Percentiles rank a stretch among this genome's conserved stretches.
Evolutionary conservation across 2,888 invertebrate species (phyloP).

Genomic region (Abrostola tripartita): DNA sequence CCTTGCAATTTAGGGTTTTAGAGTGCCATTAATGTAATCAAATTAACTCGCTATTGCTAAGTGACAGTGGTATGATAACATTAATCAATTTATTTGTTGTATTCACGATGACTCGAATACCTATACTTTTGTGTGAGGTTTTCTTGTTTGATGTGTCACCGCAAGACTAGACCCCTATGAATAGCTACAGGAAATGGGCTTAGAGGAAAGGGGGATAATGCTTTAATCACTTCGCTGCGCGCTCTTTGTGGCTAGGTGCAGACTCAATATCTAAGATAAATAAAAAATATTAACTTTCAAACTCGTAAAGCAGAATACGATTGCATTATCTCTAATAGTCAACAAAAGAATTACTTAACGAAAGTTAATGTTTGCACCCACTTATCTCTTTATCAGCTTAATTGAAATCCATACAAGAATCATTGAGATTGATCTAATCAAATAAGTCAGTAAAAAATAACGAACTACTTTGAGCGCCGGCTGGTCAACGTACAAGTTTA

Average conservation of each 20-base stretch:
- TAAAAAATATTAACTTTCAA: slow-evolving; percentile 1
- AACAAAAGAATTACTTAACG: slow-evolving; percentile 61
- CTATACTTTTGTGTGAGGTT: too few species aligned
- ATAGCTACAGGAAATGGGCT: too few species aligned
- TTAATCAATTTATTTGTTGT: slow-evolving; percentile 2
- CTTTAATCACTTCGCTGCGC: slow-evolving; percentile 1
- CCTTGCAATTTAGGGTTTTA: slow-evolving; percentile 55
- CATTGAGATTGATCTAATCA: slow-evolving; percentile 86
- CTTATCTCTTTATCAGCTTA: slow-evolving; percentile 82
- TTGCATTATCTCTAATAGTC: slow-evolving; percentile 29
- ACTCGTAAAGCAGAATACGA: slow-evolving; percentile 7
- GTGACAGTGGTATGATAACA: slow-evolving; percentile 26
- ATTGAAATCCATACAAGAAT: slow-evolving; percentile 85
- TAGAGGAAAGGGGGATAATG: not conserved
- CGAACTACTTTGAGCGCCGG: slow-evolving; percentile 77
- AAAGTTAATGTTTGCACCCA: slow-evolving; percentile 69
- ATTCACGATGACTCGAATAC: too few species aligned
- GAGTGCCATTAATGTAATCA: slow-evolving; percentile 57
- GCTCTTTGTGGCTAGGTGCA: not conserved
- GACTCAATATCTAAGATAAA: not conserved
- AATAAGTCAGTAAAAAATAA: slow-evolving; percentile 84
- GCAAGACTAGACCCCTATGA: not conserved
- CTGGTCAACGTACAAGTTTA: slow-evolving; percentile 83
- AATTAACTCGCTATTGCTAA: slow-evolving; percentile 56
- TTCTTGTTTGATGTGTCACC: not conserved